Evolutionary conservation across 2,888 invertebrate genomes (phyloP), one percentile per base, ranked within the genome.

Genomic region (Isoperla grammatica): DNA sequence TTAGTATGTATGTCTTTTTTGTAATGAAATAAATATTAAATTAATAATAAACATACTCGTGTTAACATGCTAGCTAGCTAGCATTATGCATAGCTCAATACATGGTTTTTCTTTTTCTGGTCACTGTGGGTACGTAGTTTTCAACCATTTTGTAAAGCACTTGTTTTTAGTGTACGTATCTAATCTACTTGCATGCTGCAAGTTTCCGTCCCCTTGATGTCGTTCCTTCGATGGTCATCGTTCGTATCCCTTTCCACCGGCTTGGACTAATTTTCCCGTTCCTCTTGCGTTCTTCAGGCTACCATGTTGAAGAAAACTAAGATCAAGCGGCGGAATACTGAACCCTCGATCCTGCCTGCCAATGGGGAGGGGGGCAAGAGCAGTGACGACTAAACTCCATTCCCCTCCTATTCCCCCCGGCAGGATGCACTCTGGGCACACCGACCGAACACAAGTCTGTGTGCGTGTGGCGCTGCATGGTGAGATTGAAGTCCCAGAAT

Each of bases 241-340:
- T 29, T 29, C 29, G 29, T 29, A 20, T 56, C 56, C 11, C 15
- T 19, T 49, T 54, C 59, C 59, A 49, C 39, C 40, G 48, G 64
- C 67, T 65, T 65, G 69, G 69, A 73, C 71, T 73, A 73, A 73
- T 73, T 59, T 70, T 69, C 61, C 45, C 55, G 49, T 61, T 64
- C 62, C 60, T 60, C 58, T 62, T 65, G 62, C 65, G 29, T 29
- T 29, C 70, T 69, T 68, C 84, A 98, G 98, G 98, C 98, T 76
- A 98, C 97, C 80, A 99, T 99, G 98, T 85, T 99, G 86, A 97
- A 97, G 90, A 99, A 98, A 88, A 89, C 89, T 82, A 98, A 97
- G 86, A 95, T 95, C 85, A 95, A 94, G 82, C 87, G 95, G 76
- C 88, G 92, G 71, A 89, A 91, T 75, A 89, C 89, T 70, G 88